phyloP scores from a whole-genome alignment of 2,797 vertebrate species.

The Urosaurus nigricauda region DNA sequence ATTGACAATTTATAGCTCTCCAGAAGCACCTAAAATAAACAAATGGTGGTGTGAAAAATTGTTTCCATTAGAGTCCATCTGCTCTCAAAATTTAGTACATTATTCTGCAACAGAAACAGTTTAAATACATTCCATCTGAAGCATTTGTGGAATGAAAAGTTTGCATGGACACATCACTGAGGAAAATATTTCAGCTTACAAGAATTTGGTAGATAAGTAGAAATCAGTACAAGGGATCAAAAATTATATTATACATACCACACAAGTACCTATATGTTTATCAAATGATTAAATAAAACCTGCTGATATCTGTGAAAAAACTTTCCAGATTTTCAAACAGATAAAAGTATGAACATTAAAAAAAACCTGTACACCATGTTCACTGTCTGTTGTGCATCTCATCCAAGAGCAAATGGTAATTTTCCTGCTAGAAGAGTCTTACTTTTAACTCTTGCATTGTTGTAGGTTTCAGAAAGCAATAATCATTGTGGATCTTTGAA shows the following conservation, averaged over 20 bases:
- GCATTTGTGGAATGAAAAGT: conserved; percentile 16
- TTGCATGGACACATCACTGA: not conserved
- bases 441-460: not conserved
- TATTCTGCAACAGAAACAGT: not conserved
- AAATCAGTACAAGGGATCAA: not conserved
- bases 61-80: conserved; percentile 38
- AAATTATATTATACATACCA: not conserved
- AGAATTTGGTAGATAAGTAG: not conserved
- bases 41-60: conserved; percentile 43
- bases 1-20: conserved; percentile 48
- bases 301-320: not conserved
- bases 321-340: conserved; percentile 25
- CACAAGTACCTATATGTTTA: not conserved
- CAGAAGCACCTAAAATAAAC: conserved; percentile 51
- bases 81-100: conserved; percentile 43
- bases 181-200: conserved; percentile 16
- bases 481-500: conserved; percentile 26
- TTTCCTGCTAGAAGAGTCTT: not conserved
- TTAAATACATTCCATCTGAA: conserved; percentile 32
- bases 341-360: not conserved
- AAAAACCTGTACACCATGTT: not conserved
- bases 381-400: conserved; percentile 9
- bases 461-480: not conserved
- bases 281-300: conserved; percentile 25
- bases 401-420: not conserved